Conservation (phyloP, 2,113 vertebrate genomes). For the Piprites chloris region DNA sequence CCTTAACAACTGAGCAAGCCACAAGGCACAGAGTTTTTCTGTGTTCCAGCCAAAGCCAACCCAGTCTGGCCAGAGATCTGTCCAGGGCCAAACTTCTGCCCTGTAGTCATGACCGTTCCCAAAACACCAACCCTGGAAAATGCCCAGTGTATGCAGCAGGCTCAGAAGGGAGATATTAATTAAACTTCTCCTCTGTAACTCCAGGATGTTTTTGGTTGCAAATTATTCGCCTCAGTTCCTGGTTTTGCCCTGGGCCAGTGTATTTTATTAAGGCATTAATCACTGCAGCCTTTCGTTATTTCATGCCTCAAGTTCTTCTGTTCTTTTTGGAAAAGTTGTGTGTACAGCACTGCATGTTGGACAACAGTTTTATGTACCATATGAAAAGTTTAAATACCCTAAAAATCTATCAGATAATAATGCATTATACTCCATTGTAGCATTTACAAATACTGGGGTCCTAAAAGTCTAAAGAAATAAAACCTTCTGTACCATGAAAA, state of each 20-base stretch:
- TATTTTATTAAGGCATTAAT: not conserved
- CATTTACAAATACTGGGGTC: not conserved
- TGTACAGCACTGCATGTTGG: not conserved
- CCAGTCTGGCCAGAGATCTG: not conserved
- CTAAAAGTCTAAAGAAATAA: not conserved
- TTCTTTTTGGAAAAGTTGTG: not conserved
- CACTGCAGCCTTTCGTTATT: not conserved
- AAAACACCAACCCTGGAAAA: not conserved
- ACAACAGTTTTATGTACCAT: not conserved
- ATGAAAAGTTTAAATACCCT: not conserved
- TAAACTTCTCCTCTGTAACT: not conserved
- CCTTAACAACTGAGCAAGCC: not conserved
- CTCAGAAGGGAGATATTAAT: not conserved
- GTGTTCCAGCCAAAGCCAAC: conserved; percentile 13
- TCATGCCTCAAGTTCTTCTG: not conserved
- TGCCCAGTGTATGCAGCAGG: not conserved
- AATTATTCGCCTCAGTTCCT: not conserved
- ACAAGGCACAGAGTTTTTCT: not conserved
- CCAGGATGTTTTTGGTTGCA: not conserved
- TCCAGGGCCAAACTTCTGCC: not conserved
- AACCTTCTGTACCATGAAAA: not conserved
- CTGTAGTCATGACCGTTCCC: not conserved
- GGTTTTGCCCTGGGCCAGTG: not conserved
- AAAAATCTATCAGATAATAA: not conserved
- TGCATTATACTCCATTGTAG: not conserved